Evolutionary conservation across 2,888 invertebrate species (phyloP), one percentile per base, ranked within the genome.

Genomic region (Lasioglossum vierecki): DNA sequence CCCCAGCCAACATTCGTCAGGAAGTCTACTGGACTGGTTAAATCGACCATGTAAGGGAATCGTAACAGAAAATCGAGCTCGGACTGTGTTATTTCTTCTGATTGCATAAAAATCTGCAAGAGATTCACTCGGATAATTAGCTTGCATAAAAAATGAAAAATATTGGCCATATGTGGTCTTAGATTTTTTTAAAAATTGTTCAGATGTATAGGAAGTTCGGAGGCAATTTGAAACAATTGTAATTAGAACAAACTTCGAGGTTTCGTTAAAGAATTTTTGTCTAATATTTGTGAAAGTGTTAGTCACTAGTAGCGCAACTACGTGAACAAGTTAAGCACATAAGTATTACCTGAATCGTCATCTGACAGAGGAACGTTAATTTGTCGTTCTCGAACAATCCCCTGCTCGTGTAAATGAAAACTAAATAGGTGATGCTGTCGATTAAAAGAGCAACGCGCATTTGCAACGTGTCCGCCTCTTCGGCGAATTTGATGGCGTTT

Each of bases 381-480:
- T 99, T 99, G 94, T 99, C 99, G 84, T 96, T 96, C 95, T 99
- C 99, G 94, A 99, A 99, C 8, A 99, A 96, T 9, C 98, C 99
- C 88, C 99, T 96, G 73, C 98, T 97, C 0, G 99, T 99, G 94
- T 99, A 99, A 92, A 97, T 96, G 93, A 97, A 99, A 0, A 98
- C 98, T 22, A 97, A 96, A 94, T 97, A 98, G 0, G 98, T 98
- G 89, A 99, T 98, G 89, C 97, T 97, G 91, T 99, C 98, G 79
- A 99, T 97, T 22, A 99, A 95, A 93, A 97, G 97, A 13, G 94
- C 91, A 0, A 99, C 98, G 49, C 99, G 96, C 8, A 96, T 96
- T 66, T 96, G 96, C 0, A 98, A 95, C 3, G 97, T 97, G 0
- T 97, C 97, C 0, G 97, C 96, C 0, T 96, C 95, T 8, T 96